These are phyloP conservation scores for Henricia sp. DNA, from an alignment of 53 echinoderm and acorn worm genomes.

Conservation along the genomic window DNA sequence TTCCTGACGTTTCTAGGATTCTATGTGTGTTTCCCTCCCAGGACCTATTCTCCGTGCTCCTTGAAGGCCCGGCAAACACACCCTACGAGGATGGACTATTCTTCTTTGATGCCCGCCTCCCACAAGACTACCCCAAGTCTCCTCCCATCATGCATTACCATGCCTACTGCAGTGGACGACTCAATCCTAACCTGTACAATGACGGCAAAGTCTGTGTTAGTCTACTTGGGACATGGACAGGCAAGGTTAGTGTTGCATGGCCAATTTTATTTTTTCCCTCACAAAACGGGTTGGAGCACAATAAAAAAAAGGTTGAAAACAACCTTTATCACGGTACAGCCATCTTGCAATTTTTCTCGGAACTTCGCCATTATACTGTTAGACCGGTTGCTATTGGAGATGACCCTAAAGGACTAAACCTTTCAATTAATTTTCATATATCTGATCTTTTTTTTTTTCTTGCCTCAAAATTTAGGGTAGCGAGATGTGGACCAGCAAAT, in stretches of 20 bases:
- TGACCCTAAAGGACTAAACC: no score
- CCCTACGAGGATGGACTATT: conserved; percentile 97
- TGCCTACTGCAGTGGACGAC: conserved; percentile 85
- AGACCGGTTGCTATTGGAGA: no score
- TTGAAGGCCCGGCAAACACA: conserved; percentile 89
- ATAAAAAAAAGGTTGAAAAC: no score
- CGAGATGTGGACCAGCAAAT: conserved; percentile 93
- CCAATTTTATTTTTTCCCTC: no score
- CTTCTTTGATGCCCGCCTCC: conserved; percentile 91
- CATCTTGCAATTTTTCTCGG: no score
- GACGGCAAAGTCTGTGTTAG: conserved; percentile 97
- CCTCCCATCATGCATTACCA: conserved; percentile 93
- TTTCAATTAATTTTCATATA: neutral
- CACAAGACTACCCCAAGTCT: conserved; percentile 86
- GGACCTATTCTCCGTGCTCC: conserved; percentile 93
- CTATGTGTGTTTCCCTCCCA: conserved; percentile 22
- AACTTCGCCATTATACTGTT: no score
- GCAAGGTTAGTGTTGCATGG: conserved; percentile 88
- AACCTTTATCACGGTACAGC: no score
- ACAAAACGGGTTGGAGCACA: no score
- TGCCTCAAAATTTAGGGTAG: conserved; percentile 66
- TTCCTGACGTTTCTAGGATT: neutral
- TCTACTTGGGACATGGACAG: conserved; percentile 96
- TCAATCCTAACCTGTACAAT: conserved; percentile 96
- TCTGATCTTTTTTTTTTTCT: neutral